Evolutionary conservation across 2,888 invertebrate species (phyloP), one percentile per base, ranked within the genome.

Genomic region (Leptopilina syphax): DNA sequence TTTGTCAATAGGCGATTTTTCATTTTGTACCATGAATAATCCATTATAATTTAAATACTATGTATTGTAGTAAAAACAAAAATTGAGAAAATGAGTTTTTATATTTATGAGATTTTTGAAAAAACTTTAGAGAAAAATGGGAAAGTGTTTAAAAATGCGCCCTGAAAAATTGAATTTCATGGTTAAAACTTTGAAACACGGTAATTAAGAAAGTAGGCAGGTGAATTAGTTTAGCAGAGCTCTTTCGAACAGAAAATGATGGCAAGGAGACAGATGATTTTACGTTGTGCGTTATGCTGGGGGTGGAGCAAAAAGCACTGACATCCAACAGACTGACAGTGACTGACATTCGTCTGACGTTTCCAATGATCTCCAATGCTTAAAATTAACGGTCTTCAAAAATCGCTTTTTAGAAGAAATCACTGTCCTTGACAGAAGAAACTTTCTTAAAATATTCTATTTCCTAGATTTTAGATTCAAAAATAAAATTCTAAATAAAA

Each of bases 361-460:
- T 89, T 88, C 88, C 87, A 89, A 90, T 90, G 89, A 90, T 90
- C 89, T 89, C 87, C 87, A 89, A 89, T 90, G 87, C 85, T 85
- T 86, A 84, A 88, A 89, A 90, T 81, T 73, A 81, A 57, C 70
- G 70, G 41, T 57, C 57, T 73, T 73, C 57, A 73, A 57, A 57
- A 73, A 73, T 34, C 57, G 27, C 41, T 54, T 73, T 73, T 73
- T 60, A 73, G 41, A 73, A 73, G 57, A 41, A 34, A 57, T 57
- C 41, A 73, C 73, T 57, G 57, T n/a, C 54, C 57, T 34, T 73
- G 57, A 57, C 57, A 73, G 57, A 27, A 54, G 8, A 57, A 41
- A 57, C n/a, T 8, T 34, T 13, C 27, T n/a, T 34, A 27, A 73
- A 57, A 73, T n/a, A 73, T 73, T 34, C 44, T 8, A 73, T 34